These are phyloP conservation scores for Rhagophthalmus giganteus DNA, from an alignment of 2,888 invertebrate genomes.

Conservation along the genomic window DNA sequence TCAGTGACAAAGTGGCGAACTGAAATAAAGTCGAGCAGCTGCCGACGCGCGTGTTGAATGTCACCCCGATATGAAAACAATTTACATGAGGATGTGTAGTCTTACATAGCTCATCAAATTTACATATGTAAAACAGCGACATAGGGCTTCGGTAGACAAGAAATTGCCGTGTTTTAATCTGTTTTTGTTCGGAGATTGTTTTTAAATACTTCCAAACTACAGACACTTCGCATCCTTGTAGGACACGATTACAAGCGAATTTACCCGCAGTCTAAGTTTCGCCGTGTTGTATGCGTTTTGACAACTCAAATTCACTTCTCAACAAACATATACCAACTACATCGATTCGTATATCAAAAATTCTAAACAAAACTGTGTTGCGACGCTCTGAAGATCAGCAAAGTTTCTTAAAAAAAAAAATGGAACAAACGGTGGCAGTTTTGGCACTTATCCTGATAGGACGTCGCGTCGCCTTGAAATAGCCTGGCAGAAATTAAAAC, in stretches of 20 bases:
- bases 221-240: constrained; percentile 12
- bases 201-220: constrained; percentile 31
- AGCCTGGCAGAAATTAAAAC: too few species aligned
- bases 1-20: constrained; percentile 52
- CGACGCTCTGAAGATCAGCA: too few species aligned
- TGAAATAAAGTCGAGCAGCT: constrained; percentile 52
- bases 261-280: constrained; percentile 1
- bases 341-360: too few species aligned
- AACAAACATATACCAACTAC: too few species aligned
- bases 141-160: constrained; percentile 35
- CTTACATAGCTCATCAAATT: constrained; percentile 41
- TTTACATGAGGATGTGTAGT: constrained; percentile 40
- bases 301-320: constrained; percentile 5
- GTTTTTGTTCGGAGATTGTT: constrained; percentile 33
- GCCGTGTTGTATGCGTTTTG: constrained; percentile 5
- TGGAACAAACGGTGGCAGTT: too few species aligned
- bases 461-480: too few species aligned
- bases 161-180: constrained; percentile 37
- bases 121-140: constrained; percentile 42
- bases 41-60: constrained; percentile 46
- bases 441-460: too few species aligned
- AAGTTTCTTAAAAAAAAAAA: too few species aligned
- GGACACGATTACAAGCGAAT: constrained; percentile 10
- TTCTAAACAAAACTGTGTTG: too few species aligned
- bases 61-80: constrained; percentile 47